Evolutionary conservation across 2,797 vertebrate species (phyloP).

Genomic region (Spinus pinus): DNA sequence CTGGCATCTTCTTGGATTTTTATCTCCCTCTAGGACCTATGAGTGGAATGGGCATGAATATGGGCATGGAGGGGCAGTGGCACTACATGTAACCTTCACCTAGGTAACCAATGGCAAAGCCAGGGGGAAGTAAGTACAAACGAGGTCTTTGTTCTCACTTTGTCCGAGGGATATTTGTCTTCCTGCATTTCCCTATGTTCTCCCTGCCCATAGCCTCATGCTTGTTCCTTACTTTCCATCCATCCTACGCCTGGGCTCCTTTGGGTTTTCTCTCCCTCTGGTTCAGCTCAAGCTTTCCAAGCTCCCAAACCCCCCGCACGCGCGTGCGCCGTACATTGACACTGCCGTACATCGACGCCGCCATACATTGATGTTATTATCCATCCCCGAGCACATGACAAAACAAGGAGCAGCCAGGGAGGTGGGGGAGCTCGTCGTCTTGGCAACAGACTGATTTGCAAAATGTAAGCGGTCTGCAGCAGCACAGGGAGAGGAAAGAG

Average conservation of each 20-base stretch:
- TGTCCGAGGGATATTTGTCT: constrained; percentile 77
- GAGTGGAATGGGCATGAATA: constrained; percentile 99
- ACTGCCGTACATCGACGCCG: constrained; percentile 72
- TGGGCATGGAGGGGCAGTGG: constrained; percentile 99
- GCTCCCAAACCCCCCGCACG: constrained; percentile 54
- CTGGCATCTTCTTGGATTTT: constrained; percentile 86
- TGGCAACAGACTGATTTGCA: constrained; percentile 99
- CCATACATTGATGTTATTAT: constrained; percentile 75
- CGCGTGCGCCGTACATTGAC: constrained; percentile 63
- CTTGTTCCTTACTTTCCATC: constrained; percentile 80
- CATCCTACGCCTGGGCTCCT: constrained; percentile 69
- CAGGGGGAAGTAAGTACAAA: constrained; percentile 96
- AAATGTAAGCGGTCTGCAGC: constrained; percentile 96
- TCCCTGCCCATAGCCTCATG: constrained; percentile 84
- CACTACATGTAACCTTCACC: constrained; percentile 99
- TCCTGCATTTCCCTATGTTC: constrained; percentile 75
- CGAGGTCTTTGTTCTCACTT: constrained; percentile 78
- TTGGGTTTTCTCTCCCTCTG: constrained; percentile 67
- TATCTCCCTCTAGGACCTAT: constrained; percentile 94
- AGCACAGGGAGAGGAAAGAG: constrained; percentile 92
- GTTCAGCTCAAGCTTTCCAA: constrained; percentile 79
- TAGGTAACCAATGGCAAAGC: constrained; percentile 95
- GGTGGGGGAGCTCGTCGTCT: constrained; percentile 87
- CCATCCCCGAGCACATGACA: constrained; percentile 84
- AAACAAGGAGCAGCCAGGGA: constrained; percentile 83